Conservation (phyloP, 1,140 invertebrate species). For the Lordiphosa mommai region DNA sequence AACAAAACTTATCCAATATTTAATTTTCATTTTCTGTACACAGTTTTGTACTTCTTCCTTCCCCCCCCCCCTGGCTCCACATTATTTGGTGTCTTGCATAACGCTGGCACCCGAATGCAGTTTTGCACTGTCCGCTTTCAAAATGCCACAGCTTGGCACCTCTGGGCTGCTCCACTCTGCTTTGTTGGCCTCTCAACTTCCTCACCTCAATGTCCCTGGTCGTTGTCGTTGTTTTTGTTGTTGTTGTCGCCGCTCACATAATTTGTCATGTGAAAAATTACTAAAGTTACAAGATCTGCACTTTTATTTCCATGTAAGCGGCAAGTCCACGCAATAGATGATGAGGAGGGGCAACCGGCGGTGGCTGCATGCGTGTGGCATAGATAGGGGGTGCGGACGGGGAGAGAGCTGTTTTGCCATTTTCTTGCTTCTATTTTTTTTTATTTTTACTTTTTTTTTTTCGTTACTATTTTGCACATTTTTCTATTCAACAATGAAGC, state of each 20-base stretch:
- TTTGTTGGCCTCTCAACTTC: slow-evolving; percentile 49
- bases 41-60: too few relatives aligned
- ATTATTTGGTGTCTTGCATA: slow-evolving; percentile 27
- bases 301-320: slow-evolving; percentile 74
- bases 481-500: slow-evolving; percentile 79
- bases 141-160: slow-evolving; percentile 55
- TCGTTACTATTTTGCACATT: slow-evolving; percentile 76
- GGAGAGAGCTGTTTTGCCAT: slow-evolving; percentile 60
- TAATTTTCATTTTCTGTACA: too few relatives aligned
- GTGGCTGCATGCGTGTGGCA: slow-evolving; percentile 49
- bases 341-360: slow-evolving; percentile 23
- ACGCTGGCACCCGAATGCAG: slow-evolving; percentile 5
- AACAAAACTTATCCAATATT: too few relatives aligned
- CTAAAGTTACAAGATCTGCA: slow-evolving; percentile 78
- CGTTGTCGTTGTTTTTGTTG: slow-evolving; percentile 18
- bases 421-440: slow-evolving; percentile 44
- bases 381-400: neutral
- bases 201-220: neutral
- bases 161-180: slow-evolving; percentile 28
- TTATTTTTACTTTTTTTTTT: slow-evolving; percentile 33
- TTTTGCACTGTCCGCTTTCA: slow-evolving; percentile 35
- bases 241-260: slow-evolving; percentile 65
- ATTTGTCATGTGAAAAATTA: slow-evolving; percentile 80
- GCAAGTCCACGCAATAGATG: slow-evolving; percentile 62
- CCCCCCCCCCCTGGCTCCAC: too few relatives aligned